Evolutionary conservation across 1,140 invertebrate species (phyloP), one percentile per base, ranked within the genome.

Genomic region (Mesaphorura yosii): DNA sequence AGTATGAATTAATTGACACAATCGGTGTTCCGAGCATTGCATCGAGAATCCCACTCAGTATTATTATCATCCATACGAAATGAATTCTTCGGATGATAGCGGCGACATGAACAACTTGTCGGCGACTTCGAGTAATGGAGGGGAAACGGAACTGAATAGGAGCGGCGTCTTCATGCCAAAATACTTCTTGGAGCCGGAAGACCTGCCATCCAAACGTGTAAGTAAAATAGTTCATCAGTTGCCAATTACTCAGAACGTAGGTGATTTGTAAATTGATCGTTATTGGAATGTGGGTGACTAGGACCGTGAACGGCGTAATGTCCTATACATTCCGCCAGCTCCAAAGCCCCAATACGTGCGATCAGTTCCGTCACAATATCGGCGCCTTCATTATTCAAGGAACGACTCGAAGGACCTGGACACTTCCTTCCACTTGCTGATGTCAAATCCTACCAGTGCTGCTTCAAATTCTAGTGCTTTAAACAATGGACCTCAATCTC

Each of bases 141-240:
- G n/a, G n/a, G 46, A 48, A 7, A 17, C 17, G 5, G 28, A 48
- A 34, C 28, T 7, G 10, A 48, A 48, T 48, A 25, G 19, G 5
- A 51, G 47, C 4, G 54, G 54, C 26, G 54, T 56, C 7, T 27
- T 39, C 10, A 40, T 59, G 29, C 57, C 57, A 6, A 54, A 31
- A 23, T 55, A 58, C 28, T 53, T 62, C 27, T 44, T 50, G 7
- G 60, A 62, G 31, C 60, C 60, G 1, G 45, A 46, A 42, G 6
- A 55, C 20, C 31, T 62, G 29, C 58, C 60, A 6, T 62, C 56
- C 5, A 62, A 62, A 40, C 55, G 53, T 46, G 58, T 60, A 50
- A 52, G 38, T n/a, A n/a, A n/a, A n/a, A n/a, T n/a, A n/a, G n/a
- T n/a, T n/a, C n/a, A n/a, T n/a, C n/a, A n/a, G n/a, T n/a, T n/a